Percentiles rank a stretch among this genome's conserved stretches.
These are phyloP conservation scores for Camponotus fellah DNA, from an alignment of 2,888 invertebrate species.

Conservation along the genomic window DNA sequence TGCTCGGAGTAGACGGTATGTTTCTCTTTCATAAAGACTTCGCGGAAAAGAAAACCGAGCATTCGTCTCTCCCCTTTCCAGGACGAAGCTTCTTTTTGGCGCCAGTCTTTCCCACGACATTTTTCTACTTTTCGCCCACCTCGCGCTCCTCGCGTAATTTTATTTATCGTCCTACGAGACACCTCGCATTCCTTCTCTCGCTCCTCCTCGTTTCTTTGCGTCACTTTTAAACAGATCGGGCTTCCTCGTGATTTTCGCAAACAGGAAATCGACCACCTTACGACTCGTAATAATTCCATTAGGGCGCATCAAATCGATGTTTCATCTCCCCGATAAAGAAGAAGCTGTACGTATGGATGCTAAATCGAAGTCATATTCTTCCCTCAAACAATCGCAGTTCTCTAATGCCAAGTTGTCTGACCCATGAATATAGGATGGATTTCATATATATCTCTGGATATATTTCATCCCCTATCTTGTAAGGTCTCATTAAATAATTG, in stretches of 20 bases:
- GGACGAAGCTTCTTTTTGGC: not conserved
- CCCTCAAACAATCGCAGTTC: not conserved
- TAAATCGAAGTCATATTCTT: not conserved
- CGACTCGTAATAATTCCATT: conserved; percentile 41
- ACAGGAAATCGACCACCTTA: conserved; percentile 60
- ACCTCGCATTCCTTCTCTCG: conserved; percentile 25
- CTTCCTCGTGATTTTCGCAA: conserved; percentile 54
- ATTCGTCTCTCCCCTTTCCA: not conserved
- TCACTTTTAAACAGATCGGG: conserved; percentile 34
- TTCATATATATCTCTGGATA: not conserved
- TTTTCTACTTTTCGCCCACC: conserved; percentile 38
- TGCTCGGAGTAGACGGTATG: conserved; percentile 14
- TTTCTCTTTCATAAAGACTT: conserved; percentile 56
- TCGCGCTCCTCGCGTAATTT: conserved; percentile 60
- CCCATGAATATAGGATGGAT: not conserved
- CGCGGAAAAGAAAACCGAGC: conserved; percentile 27
- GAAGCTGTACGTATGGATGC: not conserved
- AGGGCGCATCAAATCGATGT: conserved; percentile 46
- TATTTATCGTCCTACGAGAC: conserved; percentile 64
- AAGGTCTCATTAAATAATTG: not conserved
- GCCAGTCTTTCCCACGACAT: conserved; percentile 23
- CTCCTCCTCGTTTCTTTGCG: not conserved
- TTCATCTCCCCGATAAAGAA: conserved; percentile 45
- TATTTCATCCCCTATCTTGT: not conserved
- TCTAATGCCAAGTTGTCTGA: not conserved